Base-by-base conservation (phyloP, 2,888 invertebrate genomes). In the Seladonia tumulorum region DNA sequence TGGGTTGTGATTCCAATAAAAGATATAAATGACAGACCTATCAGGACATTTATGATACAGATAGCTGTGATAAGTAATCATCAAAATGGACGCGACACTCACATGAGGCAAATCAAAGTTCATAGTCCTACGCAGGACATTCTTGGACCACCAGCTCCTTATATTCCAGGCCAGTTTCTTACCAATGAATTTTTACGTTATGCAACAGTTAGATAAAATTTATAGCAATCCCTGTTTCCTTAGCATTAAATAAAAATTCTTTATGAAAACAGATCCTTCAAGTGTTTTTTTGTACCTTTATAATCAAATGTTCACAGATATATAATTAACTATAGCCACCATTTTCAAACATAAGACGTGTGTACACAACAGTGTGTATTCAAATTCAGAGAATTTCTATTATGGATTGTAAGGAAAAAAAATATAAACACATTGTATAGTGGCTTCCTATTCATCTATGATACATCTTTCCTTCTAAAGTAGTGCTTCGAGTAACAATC, bases 31-130 rank as follows among this genome's bases (percentile, higher is more conserved):
- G 98, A 98, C 63, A 97, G 97, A 90, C 98, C 98, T 3, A 98
- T 99, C 74, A 96, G 99, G 91, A 99, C 99, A 25, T 99, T 99
- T 94, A 99, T 99, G 98, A 97, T 99, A 79, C 99, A 99, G 95
- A 98, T 99, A 91, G 99, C 99, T 29, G 98, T 99, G 1, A 97
- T 99, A 72, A 98, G 99, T 91, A 99, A 99, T 95, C 99, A 99
- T 95, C 99, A 99, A 95, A 99, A 99, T 95, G 99, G 99, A 5
- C 96, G 99, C 87, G 99, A 99, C 94, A 99, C 99, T 1, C 99
- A 99, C 94, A 98, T 99, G 97, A 96, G 99, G 79, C 99, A 99
- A 95, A 99, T 99, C 84, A 98, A 99, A 95, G 97, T 99, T 79
- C 98, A 99, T 94, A 99, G 99, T 75, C 99, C 99, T 0, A 96